Evolutionary conservation across 2,113 vertebrate species (phyloP).

Genomic region (Tyrannus savana): DNA sequence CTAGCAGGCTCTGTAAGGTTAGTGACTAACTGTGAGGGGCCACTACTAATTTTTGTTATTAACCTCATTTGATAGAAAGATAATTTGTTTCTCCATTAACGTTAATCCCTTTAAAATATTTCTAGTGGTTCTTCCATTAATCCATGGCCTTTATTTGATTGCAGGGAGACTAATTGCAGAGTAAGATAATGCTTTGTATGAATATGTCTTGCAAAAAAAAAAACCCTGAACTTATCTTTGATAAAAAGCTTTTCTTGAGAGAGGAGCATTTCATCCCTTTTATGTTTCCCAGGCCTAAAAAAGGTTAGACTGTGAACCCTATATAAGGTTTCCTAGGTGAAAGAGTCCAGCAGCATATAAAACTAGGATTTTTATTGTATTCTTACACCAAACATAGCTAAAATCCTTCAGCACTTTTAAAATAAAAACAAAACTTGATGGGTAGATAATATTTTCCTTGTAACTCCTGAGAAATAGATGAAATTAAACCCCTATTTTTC

Average conservation of each 20-base stretch:
- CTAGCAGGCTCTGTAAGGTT: background rate
- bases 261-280: background rate
- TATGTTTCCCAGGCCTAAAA: background rate
- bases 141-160: constrained; percentile 26
- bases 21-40: background rate
- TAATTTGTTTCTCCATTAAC: constrained; percentile 35
- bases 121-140: constrained; percentile 33
- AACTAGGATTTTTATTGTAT: background rate
- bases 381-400: background rate
- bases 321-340: background rate
- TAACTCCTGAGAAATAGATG: background rate
- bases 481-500: background rate
- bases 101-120: constrained; percentile 38
- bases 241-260: background rate
- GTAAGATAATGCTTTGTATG: background rate
- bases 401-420: background rate
- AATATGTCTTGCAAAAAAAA: background rate
- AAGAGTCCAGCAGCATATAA: background rate
- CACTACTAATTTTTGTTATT: constrained; percentile 15
- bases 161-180: background rate
- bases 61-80: constrained; percentile 34
- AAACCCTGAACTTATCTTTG: background rate
- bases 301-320: background rate
- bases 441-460: background rate
- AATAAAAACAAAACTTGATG: background rate